Conservation (phyloP, 2,888 invertebrate genomes). For the Galerucella pusilla region DNA sequence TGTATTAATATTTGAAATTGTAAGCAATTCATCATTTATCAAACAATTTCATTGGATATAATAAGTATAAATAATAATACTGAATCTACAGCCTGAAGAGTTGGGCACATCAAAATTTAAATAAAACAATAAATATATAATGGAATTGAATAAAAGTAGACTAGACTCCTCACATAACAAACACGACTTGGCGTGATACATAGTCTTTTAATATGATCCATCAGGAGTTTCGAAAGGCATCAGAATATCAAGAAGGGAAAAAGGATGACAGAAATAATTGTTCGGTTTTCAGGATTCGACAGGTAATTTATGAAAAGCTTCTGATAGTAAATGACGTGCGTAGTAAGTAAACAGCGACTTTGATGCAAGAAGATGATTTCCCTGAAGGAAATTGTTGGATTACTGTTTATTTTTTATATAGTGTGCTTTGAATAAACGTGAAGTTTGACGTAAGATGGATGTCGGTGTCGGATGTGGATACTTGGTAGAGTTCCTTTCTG, state of each 20-base stretch:
- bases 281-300: constrained; percentile 12
- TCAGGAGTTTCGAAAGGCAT: background rate
- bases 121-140: too few species aligned
- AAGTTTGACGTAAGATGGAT: background rate
- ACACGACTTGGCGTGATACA: background rate
- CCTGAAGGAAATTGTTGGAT: constrained; percentile 16
- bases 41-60: too few species aligned
- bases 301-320: constrained; percentile 26
- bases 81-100: too few species aligned
- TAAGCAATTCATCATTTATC: too few species aligned
- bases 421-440: background rate
- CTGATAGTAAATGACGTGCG: constrained; percentile 5
- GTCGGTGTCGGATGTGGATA: background rate
- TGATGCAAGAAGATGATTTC: background rate
- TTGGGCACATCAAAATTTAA: too few species aligned
- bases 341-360: constrained; percentile 4
- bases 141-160: too few species aligned
- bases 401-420: background rate
- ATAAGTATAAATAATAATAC: too few species aligned
- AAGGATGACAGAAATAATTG: constrained; percentile 18
- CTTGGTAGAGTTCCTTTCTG: too few species aligned
- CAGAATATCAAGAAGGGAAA: constrained; percentile 8
- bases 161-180: background rate
- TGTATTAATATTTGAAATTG: too few species aligned
- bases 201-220: background rate